A percentile compares a stretch with the other conserved stretches of the same genome.
Conservation (phyloP, 2,888 invertebrate genomes). For the Drosophila borealis region DNA sequence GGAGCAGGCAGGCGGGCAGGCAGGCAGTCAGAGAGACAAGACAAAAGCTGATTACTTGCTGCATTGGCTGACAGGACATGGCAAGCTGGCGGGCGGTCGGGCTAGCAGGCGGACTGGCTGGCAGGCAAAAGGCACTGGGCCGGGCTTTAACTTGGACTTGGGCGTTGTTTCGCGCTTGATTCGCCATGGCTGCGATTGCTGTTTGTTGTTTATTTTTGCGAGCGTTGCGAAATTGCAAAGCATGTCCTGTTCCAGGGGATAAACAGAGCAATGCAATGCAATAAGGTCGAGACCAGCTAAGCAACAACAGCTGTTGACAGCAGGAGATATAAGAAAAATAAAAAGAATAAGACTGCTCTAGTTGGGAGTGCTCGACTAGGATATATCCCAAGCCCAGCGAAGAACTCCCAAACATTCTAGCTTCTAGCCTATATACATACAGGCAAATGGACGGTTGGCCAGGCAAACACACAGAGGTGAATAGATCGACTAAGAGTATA, state of each 20-base stretch:
- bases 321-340: slow-evolving; percentile 18
- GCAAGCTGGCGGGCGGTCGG: slow-evolving; percentile 6
- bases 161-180: slow-evolving; percentile 50
- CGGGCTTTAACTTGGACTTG: slow-evolving; percentile 28
- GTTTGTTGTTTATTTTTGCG: slow-evolving; percentile 63
- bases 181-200: slow-evolving; percentile 53
- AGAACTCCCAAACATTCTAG: not conserved
- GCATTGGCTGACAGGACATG: slow-evolving; percentile 67
- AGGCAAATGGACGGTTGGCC: no score
- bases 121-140: slow-evolving; percentile 2
- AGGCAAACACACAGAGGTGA: no score
- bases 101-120: not conserved
- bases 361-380: not conserved
- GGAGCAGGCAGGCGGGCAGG: not conserved
- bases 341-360: slow-evolving; percentile 4
- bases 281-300: slow-evolving; percentile 52
- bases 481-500: no score
- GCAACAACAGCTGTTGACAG: slow-evolving; percentile 64
- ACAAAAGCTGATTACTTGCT: slow-evolving; percentile 78
- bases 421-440: not conserved
- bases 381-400: not conserved
- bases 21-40: slow-evolving; percentile 39
- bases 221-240: slow-evolving; percentile 68
- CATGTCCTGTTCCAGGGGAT: slow-evolving; percentile 64
- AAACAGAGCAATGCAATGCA: slow-evolving; percentile 42